These are phyloP conservation scores for Cotesia congregata DNA, from an alignment of 2,888 invertebrate species.

Conservation along the genomic window DNA sequence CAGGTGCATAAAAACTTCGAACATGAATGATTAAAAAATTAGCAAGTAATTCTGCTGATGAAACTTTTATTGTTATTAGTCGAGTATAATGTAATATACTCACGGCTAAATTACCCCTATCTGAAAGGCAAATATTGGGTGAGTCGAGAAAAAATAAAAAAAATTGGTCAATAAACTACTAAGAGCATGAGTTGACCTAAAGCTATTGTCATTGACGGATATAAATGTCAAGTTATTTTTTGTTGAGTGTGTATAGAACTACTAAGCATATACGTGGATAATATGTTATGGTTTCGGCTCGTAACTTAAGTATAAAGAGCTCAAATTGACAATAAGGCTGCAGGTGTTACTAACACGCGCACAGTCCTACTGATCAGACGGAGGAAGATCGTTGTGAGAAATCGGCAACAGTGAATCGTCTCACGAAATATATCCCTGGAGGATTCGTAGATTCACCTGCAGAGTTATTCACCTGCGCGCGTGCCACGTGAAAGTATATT, in stretches of 20 bases:
- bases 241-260: not conserved
- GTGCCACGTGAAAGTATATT: conserved; percentile 39
- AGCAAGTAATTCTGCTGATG: not conserved
- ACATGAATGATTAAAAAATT: conserved; percentile 3
- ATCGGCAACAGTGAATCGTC: conserved; percentile 3
- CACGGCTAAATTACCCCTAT: conserved; percentile 38
- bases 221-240: not conserved
- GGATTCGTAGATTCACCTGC: conserved; percentile 64
- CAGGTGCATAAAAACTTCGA: not conserved
- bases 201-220: not conserved
- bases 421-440: conserved; percentile 27
- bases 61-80: not conserved
- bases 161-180: not conserved
- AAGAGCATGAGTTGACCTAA: not conserved
- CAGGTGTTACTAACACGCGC: conserved; percentile 46
- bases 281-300: no score
- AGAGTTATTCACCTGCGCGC: conserved; percentile 65
- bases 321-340: conserved; percentile 46
- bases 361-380: conserved; percentile 1
- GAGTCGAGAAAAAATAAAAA: not conserved
- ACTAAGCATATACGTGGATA: not conserved
- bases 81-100: conserved; percentile 16
- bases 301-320: conserved; percentile 8
- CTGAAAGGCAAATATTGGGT: not conserved
- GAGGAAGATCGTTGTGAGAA: conserved; percentile 1